phyloP scores from a whole-genome alignment of 2,888 invertebrate genomes.

The Nymphalis c-album region DNA sequence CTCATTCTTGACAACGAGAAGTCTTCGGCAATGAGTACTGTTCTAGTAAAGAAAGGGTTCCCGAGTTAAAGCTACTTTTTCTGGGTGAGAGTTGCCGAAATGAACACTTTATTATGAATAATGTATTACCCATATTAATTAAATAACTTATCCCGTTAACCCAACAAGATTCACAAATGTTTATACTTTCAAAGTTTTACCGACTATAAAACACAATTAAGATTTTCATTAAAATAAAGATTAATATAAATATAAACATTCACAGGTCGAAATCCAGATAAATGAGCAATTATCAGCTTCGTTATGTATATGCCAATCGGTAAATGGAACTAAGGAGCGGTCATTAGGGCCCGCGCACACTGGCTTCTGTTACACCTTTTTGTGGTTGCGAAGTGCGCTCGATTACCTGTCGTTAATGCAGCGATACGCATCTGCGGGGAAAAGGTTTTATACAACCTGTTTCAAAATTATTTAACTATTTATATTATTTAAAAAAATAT shows the following conservation, averaged over 20 bases:
- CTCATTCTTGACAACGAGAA: too few relatives aligned
- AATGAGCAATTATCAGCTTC: constrained; percentile 63
- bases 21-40: too few relatives aligned
- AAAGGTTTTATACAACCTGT: constrained; percentile 58
- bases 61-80: too few relatives aligned
- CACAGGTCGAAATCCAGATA: constrained; percentile 52
- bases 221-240: constrained; percentile 7
- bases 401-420: constrained; percentile 71
- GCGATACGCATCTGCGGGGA: constrained; percentile 60
- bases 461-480: constrained; percentile 13
- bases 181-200: background rate
- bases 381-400: constrained; percentile 58
- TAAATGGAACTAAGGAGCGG: constrained; percentile 68
- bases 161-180: background rate
- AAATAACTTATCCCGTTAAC: too few relatives aligned
- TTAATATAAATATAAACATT: constrained; percentile 14
- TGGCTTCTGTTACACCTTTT: constrained; percentile 78
- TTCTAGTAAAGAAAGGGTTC: too few relatives aligned
- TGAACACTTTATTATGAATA: too few relatives aligned
- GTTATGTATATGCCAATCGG: constrained; percentile 48
- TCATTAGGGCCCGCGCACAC: constrained; percentile 66
- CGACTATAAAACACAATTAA: constrained; percentile 13
- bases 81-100: too few relatives aligned
- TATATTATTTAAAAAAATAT: background rate
- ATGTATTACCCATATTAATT: too few relatives aligned